These are phyloP conservation scores for Callipepla squamata DNA, from an alignment of 2,113 vertebrate genomes.

Conservation along the genomic window DNA sequence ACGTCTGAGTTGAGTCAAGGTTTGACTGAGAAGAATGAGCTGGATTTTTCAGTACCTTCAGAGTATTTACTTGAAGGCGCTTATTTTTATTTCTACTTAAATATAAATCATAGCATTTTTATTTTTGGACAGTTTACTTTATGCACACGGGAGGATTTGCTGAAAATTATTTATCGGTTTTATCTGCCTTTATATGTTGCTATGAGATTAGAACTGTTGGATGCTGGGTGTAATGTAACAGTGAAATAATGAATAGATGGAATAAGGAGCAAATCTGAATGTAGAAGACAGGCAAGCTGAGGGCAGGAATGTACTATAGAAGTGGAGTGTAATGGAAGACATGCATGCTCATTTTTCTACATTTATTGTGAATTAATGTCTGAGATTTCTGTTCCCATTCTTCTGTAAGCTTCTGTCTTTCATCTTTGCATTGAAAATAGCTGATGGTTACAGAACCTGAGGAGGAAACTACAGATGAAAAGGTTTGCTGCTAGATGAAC, in stretches of 20 bases:
- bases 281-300: neutral
- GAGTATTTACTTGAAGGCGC: rapidly evolving
- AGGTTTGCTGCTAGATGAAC: conserved; percentile 55
- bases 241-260: neutral
- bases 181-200: neutral
- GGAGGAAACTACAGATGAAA: conserved; percentile 11
- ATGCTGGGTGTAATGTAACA: rapidly evolving
- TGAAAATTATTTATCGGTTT: neutral
- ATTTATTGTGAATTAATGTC: neutral
- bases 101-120: neutral
- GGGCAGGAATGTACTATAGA: neutral
- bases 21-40: neutral
- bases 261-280: neutral
- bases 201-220: neutral
- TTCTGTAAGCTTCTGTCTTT: neutral
- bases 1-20: neutral
- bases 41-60: neutral
- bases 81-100: neutral
- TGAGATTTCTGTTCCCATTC: neutral
- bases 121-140: neutral
- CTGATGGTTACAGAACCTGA: neutral
- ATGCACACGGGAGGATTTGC: neutral
- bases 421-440: conserved; percentile 48
- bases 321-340: neutral
- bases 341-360: neutral